Evolutionary conservation across 1,140 invertebrate genomes (phyloP).

Genomic region (Linepithema humile): DNA sequence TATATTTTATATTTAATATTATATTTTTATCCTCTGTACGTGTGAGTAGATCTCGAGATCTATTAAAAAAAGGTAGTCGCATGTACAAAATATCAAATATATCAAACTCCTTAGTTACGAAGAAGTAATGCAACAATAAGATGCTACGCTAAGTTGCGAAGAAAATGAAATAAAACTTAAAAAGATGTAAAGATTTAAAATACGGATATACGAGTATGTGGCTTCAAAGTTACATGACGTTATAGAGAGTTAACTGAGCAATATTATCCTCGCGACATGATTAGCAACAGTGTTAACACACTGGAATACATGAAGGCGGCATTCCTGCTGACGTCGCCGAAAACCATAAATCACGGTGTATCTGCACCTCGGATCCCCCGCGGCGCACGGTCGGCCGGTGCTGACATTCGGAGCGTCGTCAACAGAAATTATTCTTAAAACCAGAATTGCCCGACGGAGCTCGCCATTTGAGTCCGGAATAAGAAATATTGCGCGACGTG

Average conservation of each 20-base stretch:
- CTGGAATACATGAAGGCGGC: not conserved
- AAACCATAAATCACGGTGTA: slow-evolving; percentile 38
- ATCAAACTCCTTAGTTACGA: too few relatives aligned
- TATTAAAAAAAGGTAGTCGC: too few relatives aligned
- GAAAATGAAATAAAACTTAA: too few relatives aligned
- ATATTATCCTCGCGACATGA: slow-evolving; percentile 3
- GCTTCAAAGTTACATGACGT: too few relatives aligned
- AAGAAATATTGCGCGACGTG: slow-evolving; percentile 38
- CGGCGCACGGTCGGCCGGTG: slow-evolving; percentile 4
- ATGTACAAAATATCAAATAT: too few relatives aligned
- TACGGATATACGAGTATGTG: too few relatives aligned
- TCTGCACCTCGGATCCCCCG: slow-evolving; percentile 20
- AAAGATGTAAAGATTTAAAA: too few relatives aligned
- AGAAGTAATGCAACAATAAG: too few relatives aligned
- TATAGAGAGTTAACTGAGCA: not conserved
- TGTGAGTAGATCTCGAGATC: too few relatives aligned
- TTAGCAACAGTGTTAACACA: slow-evolving; percentile 20
- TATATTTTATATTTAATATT: too few relatives aligned
- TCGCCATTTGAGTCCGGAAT: not conserved
- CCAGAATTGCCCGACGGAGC: slow-evolving; percentile 28
- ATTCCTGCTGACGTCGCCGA: not conserved
- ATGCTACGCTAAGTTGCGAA: too few relatives aligned
- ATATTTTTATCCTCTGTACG: too few relatives aligned
- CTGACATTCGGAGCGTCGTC: slow-evolving; percentile 3
- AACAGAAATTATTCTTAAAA: slow-evolving; percentile 43